Evolutionary conservation across 30 jellyfish, hydroid and myxozoan genomes (phyloP).

Genomic region (Hydra vulgaris): DNA sequence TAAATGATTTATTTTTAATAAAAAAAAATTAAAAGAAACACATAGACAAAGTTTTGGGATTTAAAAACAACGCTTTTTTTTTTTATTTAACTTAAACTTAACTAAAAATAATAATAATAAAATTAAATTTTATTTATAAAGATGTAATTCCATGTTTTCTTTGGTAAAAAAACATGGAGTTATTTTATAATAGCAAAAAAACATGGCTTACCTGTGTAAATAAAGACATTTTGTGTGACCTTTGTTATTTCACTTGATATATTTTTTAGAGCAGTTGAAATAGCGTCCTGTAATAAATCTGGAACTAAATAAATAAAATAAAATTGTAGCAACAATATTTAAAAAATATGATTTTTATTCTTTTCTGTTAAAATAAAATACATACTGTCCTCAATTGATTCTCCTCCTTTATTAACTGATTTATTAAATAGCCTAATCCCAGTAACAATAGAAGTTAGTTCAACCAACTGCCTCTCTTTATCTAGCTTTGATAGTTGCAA

Average conservation of each 20-base stretch:
- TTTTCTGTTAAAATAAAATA: not conserved
- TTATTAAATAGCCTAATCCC: constrained; percentile 71
- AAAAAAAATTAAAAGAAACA: too few species aligned
- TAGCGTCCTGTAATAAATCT: constrained; percentile 58
- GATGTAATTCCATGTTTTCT: too few species aligned
- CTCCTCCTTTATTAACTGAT: constrained; percentile 86
- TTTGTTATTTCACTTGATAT: constrained; percentile 32
- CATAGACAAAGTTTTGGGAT: too few species aligned
- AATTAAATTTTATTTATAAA: too few species aligned
- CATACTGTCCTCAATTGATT: constrained; percentile 84
- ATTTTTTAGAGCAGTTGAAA: constrained; percentile 65
- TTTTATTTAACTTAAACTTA: too few species aligned
- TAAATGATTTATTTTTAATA: too few species aligned
- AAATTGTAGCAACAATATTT: not conserved
- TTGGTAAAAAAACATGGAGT: too few species aligned
- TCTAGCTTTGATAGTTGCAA: constrained; percentile 69
- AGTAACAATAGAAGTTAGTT: constrained; percentile 56
- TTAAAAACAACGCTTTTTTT: too few species aligned
- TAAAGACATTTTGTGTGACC: constrained; percentile 28
- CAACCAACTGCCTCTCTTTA: constrained; percentile 74
- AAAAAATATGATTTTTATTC: too few species aligned
- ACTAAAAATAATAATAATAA: not conserved
- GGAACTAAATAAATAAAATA: constrained; percentile 40
- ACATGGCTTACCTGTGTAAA: constrained; percentile 55
- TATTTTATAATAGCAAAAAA: too few species aligned